These are phyloP conservation scores for Calypte anna DNA, from an alignment of 2,113 vertebrate genomes.

Conservation along the genomic window DNA sequence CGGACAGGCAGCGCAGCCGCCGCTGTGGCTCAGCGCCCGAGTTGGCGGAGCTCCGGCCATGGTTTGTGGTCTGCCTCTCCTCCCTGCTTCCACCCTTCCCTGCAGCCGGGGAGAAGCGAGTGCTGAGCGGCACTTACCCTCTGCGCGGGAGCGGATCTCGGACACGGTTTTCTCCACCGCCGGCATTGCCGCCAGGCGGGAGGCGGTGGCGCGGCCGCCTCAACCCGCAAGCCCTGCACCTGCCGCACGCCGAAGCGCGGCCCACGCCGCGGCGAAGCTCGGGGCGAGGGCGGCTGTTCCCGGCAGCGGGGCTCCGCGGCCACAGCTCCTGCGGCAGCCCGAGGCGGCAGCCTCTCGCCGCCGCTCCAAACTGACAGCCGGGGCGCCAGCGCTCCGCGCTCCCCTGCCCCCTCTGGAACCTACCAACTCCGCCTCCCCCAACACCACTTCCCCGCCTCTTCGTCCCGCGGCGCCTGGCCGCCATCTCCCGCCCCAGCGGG, in stretches of 20 bases:
- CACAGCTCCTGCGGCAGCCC: not conserved
- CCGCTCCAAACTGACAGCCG: conserved; percentile 14
- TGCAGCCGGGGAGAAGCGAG: not conserved
- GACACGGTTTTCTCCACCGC: conserved; percentile 91
- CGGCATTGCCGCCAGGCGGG: conserved; percentile 77
- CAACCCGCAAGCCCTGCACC: conserved; percentile 64
- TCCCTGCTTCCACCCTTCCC: not conserved
- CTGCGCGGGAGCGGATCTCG: conserved; percentile 88
- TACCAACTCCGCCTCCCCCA: not conserved
- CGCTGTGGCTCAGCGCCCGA: not conserved
- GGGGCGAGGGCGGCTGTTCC: not conserved
- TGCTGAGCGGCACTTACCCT: conserved; percentile 80
- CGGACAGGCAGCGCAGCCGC: not conserved
- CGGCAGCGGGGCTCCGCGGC: not conserved
- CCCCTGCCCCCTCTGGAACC: not conserved
- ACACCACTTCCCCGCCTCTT: not conserved
- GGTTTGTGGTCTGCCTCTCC: not conserved
- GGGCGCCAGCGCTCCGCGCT: not conserved
- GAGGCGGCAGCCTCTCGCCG: not conserved
- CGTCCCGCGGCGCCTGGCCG: not conserved
- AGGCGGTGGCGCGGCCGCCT: not conserved
- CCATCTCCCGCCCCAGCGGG: not conserved
- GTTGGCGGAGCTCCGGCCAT: not conserved
- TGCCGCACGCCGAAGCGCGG: conserved; percentile 61
- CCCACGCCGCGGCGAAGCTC: not conserved